Base-by-base conservation (phyloP, 2,888 invertebrate genomes). In the Cephus runcator region DNA sequence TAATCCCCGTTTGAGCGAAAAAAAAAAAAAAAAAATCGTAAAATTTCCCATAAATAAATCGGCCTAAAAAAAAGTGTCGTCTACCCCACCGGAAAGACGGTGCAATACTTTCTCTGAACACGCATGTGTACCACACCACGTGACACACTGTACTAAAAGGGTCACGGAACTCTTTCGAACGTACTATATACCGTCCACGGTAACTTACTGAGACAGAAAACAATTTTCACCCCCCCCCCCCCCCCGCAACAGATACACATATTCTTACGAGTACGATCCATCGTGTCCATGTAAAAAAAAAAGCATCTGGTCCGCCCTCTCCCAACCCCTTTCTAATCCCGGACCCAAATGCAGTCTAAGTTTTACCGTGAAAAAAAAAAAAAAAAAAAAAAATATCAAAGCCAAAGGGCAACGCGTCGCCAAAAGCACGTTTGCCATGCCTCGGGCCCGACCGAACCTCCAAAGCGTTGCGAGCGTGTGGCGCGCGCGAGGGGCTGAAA, bases 351-450 rank as follows among this genome's bases (percentile, higher is more conserved):
- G 6, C 40, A 12, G 36, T 31, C n/a, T 15, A 11, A 34, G 11
- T 73, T 69, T 56, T 3, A 23, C 35, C 36, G 73, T 69, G 34
- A 78, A 76, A 75, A 71, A 73, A 31, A 34, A 30, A 9, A 36
- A n/a, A n/a, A 74, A 75, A 11, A 56, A 36, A 9, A 35, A 11
- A 74, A 75, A 11, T 69, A 76, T 12, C 12, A 23, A 71, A n/a
- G n/a, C 31, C 4, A 34, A 34, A 34, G 69, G 30, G 12, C 56
- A 73, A n/a, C 3, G 36, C 11, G 30, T 71, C 34, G 31, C 12
- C 71, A 34, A 34, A 71, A 33, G 31, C 34, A 34, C 71, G 30
- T 71, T 31, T 11, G 71, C 71, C 33, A 31, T 33, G 71, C 3
- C 15, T 15, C 12, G 3, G 4, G 11, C 34, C 11, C 11, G 35